These are phyloP conservation scores for Vulpes lagopus DNA, from an alignment of 2,113 vertebrate species.

Conservation along the genomic window DNA sequence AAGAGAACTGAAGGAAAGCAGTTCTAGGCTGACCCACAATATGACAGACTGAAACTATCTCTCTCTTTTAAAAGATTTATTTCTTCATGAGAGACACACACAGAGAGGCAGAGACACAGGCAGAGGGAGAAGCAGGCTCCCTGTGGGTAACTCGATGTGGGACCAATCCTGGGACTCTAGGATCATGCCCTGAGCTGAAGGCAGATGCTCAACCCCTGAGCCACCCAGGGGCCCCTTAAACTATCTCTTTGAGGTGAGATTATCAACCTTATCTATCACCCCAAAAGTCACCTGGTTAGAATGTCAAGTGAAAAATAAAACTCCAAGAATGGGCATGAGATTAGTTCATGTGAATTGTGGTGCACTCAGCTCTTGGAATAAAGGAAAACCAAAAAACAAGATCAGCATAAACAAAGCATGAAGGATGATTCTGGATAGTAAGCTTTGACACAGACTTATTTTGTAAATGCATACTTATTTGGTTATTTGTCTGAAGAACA, in stretches of 20 bases:
- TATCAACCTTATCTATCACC: not conserved
- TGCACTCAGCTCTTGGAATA: not conserved
- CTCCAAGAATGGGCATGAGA: not conserved
- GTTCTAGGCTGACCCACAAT: not conserved
- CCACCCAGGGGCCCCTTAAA: not conserved
- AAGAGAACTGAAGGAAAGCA: not conserved
- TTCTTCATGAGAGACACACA: too few species aligned
- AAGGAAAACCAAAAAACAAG: not conserved
- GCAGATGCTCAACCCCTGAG: too few species aligned
- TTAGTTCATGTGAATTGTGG: not conserved
- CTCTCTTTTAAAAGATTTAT: not conserved
- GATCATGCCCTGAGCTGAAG: too few species aligned
- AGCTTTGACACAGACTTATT: not conserved
- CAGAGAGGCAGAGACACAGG: too few species aligned
- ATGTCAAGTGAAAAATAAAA: slow-evolving; percentile 3
- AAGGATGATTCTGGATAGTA: not conserved
- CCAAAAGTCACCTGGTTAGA: not conserved
- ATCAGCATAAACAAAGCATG: not conserved
- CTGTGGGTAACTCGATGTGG: too few species aligned
- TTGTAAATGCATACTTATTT: not conserved
- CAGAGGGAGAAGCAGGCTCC: too few species aligned
- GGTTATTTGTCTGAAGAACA: not conserved
- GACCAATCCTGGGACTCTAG: too few species aligned
- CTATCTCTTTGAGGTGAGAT: not conserved
- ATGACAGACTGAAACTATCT: not conserved